Conservation (phyloP, 2,113 vertebrate species). For the Vidua macroura region DNA sequence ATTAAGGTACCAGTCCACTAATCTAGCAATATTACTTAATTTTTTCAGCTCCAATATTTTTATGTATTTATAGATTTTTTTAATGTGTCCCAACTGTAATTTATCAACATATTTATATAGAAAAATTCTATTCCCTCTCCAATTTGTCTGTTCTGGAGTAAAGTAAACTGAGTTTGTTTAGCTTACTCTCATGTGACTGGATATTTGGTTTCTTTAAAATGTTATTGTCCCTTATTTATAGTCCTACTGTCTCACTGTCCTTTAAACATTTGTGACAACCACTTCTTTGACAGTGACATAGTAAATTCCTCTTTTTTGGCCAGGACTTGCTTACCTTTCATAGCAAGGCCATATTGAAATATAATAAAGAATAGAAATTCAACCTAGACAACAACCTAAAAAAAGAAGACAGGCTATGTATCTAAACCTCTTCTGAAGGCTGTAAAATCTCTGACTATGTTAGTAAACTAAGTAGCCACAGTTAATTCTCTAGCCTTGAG, state of each 20-base stretch:
- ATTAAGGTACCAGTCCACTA: background rate
- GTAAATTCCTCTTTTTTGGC: background rate
- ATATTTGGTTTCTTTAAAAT: background rate
- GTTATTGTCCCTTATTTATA: background rate
- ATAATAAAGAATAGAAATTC: background rate
- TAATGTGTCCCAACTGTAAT: background rate
- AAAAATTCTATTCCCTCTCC: background rate
- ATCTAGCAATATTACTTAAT: background rate
- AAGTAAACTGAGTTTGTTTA: background rate
- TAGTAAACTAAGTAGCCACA: background rate
- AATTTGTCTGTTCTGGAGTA: background rate
- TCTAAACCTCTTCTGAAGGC: background rate
- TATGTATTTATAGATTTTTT: background rate
- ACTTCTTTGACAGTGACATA: background rate
- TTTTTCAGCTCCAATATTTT: background rate
- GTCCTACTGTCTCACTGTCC: background rate
- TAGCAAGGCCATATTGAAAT: background rate
- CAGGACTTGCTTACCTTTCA: background rate
- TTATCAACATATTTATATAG: background rate
- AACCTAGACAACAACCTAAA: background rate
- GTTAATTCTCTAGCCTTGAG: background rate
- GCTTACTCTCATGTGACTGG: background rate
- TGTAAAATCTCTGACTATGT: background rate
- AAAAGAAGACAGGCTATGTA: background rate
- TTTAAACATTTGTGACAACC: background rate